A percentile compares a stretch with the other conserved stretches of the same genome.
These are phyloP conservation scores for Umimayanthus kanabou DNA, from an alignment of 92 coral and sea anemone species.

Conservation along the genomic window DNA sequence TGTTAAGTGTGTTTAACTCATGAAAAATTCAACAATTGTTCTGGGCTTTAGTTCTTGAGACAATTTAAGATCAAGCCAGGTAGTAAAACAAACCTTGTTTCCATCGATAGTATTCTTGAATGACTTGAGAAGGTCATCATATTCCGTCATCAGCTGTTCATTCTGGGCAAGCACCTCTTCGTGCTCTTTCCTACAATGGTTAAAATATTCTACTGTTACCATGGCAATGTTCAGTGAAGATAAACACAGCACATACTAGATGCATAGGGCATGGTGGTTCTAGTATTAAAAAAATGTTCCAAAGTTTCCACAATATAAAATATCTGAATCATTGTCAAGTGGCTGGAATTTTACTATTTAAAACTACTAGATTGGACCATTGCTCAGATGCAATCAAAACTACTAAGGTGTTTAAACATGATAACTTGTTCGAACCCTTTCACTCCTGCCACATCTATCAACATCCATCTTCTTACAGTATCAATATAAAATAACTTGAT, in stretches of 20 bases:
- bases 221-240: background rate
- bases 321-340: background rate
- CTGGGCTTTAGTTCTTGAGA: background rate
- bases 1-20: too few relatives aligned
- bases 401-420: too few relatives aligned
- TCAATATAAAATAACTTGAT: too few relatives aligned
- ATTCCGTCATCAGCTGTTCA: slow-evolving; percentile 39
- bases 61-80: background rate
- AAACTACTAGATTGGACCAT: background rate
- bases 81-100: slow-evolving; percentile 19
- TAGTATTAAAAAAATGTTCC: background rate
- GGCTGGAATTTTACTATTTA: background rate
- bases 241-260: background rate
- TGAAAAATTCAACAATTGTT: too few relatives aligned
- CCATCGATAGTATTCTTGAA: slow-evolving; percentile 37
- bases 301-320: too few relatives aligned
- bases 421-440: too few relatives aligned
- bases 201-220: background rate
- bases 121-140: slow-evolving; percentile 37
- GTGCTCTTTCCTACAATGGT: slow-evolving; percentile 12
- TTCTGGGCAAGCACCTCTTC: slow-evolving; percentile 19
- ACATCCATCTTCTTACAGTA: too few relatives aligned
- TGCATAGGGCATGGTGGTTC: background rate
- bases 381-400: too few relatives aligned
- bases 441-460: too few relatives aligned